Evolutionary conservation across 2,113 vertebrate genomes (phyloP).

Genomic region (Murina feae): DNA sequence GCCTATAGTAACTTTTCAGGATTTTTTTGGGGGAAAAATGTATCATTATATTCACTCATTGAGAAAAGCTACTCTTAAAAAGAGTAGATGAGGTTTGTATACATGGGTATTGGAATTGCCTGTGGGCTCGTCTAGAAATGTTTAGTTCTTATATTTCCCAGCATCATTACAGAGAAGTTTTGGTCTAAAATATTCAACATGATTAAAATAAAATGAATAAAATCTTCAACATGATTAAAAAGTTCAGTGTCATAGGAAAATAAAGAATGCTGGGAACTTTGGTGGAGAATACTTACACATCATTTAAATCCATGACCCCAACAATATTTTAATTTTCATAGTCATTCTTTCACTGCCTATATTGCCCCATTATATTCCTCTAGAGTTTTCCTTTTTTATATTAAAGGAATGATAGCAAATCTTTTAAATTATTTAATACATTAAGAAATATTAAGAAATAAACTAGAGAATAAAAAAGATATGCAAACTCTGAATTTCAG

Average conservation of each 20-base stretch:
- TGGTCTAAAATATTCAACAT: neutral
- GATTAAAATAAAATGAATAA: neutral
- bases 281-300: neutral
- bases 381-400: neutral
- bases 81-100: neutral
- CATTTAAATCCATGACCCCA: neutral
- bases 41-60: neutral
- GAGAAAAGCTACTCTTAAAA: neutral
- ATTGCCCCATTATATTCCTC: neutral
- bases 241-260: neutral
- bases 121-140: neutral
- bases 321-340: neutral
- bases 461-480: neutral
- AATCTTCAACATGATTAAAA: neutral
- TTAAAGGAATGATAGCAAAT: neutral
- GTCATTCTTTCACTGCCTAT: neutral
- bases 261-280: neutral
- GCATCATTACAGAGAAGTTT: neutral
- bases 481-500: neutral
- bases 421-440: neutral
- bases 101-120: neutral
- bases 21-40: too few species aligned
- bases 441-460: slow-evolving; percentile 26
- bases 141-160: neutral
- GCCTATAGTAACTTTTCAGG: neutral